phyloP scores from a whole-genome alignment of 2,113 vertebrate genomes.

The Arizona elegans region DNA sequence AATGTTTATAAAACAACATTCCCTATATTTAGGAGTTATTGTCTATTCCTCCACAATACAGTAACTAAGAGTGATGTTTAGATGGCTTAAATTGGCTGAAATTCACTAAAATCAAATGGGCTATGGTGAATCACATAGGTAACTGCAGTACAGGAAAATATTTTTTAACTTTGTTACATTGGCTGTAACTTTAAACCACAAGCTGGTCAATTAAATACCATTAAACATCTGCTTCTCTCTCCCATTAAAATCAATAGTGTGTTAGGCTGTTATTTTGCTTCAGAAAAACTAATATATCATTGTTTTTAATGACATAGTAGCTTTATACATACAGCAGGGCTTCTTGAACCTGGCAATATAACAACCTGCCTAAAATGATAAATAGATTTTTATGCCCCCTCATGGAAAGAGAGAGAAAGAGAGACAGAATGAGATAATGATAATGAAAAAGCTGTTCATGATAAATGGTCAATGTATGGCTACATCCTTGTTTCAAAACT shows the following conservation, averaged over 20 bases:
- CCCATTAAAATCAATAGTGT: not conserved
- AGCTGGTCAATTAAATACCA: not conserved
- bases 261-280: not conserved
- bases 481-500: not conserved
- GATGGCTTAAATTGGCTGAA: not conserved
- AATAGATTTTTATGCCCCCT: not conserved
- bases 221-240: not conserved
- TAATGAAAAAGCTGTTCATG: not conserved
- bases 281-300: not conserved
- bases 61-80: not conserved
- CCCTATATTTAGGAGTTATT: not conserved
- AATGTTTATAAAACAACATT: not conserved
- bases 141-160: not conserved
- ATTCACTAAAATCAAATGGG: not conserved
- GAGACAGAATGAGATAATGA: not conserved
- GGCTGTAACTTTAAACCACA: not conserved
- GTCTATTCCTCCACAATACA: not conserved
- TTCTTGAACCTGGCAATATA: not conserved
- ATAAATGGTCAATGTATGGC: not conserved
- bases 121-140: not conserved
- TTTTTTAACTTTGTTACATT: not conserved
- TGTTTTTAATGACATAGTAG: not conserved
- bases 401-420: not conserved
- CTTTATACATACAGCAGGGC: conserved; percentile 12
- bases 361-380: not conserved